Conservation (phyloP, 1,140 invertebrate genomes). For the Drosophila aff. region DNA sequence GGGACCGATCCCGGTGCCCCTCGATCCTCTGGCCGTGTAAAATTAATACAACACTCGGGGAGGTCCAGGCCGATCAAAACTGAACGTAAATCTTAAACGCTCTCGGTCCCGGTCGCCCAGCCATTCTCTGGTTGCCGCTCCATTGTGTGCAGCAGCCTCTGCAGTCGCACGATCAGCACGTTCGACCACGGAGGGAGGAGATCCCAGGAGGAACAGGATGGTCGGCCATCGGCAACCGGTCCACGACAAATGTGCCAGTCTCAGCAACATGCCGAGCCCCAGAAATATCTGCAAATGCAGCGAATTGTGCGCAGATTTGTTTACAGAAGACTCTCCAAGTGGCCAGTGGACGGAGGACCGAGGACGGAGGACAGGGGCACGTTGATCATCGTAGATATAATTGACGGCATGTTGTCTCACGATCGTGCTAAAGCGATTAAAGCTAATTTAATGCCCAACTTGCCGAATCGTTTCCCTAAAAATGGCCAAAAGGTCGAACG, state of each 20-base stretch:
- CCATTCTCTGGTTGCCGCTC: conserved; percentile 17
- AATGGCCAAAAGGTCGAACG: conserved; percentile 17
- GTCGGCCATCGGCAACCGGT: conserved; percentile 50
- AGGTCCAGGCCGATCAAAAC: conserved; percentile 82
- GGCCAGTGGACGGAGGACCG: background rate
- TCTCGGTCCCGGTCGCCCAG: conserved; percentile 28
- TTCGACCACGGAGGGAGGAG: conserved; percentile 47
- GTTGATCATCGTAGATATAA: conserved; percentile 83
- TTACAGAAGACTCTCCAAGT: conserved; percentile 67
- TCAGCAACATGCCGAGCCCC: conserved; percentile 70
- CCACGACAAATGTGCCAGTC: conserved; percentile 72
- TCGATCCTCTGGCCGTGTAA: conserved; percentile 34
- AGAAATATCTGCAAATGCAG: conserved; percentile 69
- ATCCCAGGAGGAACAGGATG: conserved; percentile 25
- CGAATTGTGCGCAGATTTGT: conserved; percentile 81
- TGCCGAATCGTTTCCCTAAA: conserved; percentile 8
- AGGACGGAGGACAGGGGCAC: background rate
- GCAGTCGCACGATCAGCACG: conserved; percentile 82
- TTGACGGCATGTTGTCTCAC: conserved; percentile 84
- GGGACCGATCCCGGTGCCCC: conserved; percentile 24
- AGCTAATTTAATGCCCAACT: conserved; percentile 72
- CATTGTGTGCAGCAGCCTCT: conserved; percentile 39
- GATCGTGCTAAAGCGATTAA: conserved; percentile 84
- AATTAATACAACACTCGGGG: conserved; percentile 78
- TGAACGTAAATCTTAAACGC: conserved; percentile 83